phyloP scores from a whole-genome alignment of 2,797 vertebrate genomes.

The Oophaga sylvatica region DNA sequence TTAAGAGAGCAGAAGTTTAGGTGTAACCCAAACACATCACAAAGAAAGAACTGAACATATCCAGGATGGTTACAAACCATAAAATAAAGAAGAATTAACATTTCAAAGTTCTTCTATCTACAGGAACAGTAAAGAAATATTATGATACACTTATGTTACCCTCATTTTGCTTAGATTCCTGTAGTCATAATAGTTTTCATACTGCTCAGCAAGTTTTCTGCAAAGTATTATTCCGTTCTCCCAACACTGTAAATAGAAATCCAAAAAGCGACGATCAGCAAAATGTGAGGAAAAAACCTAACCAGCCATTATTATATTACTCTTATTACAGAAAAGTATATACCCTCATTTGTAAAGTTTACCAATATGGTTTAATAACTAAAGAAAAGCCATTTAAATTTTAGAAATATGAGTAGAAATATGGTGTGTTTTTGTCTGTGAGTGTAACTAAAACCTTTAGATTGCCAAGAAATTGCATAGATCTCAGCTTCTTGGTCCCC shows the following conservation, averaged over 20 bases:
- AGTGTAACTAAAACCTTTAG: no score
- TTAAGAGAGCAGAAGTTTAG: no score
- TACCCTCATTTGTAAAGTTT: no score
- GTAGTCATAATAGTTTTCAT: conserved; percentile 98
- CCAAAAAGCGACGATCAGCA: neutral
- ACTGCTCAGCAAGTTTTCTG: conserved; percentile 95
- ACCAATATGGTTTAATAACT: no score
- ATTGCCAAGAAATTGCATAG: neutral
- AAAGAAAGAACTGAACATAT: no score
- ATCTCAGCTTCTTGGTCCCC: neutral
- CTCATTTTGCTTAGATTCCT: conserved; percentile 98
- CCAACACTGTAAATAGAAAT: conserved; percentile 85
- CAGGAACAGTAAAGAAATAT: neutral
- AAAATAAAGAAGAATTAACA: neutral
- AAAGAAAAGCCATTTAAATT: no score
- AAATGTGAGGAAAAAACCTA: neutral
- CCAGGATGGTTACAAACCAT: neutral
- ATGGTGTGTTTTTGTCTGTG: no score
- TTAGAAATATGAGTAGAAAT: no score
- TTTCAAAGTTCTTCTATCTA: neutral
- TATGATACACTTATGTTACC: conserved; percentile 73
- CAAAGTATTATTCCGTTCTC: conserved; percentile 98
- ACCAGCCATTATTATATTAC: neutral
- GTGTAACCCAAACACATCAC: no score
- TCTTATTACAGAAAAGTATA: neutral